These are phyloP conservation scores for Ploceus nigricollis DNA, from an alignment of 2,113 vertebrate species.

Conservation along the genomic window DNA sequence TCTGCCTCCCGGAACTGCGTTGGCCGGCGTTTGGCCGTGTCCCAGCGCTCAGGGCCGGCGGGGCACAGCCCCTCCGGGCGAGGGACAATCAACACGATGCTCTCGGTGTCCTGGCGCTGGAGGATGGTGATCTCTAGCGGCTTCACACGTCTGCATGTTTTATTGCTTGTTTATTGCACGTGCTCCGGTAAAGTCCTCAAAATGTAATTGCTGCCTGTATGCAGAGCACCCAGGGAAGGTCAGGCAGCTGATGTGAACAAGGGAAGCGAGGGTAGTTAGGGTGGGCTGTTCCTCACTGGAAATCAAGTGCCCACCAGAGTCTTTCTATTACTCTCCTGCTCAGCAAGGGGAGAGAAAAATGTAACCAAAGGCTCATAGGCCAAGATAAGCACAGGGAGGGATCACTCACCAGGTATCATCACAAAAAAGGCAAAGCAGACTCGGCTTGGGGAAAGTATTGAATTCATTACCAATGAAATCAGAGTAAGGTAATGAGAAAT, in stretches of 20 bases:
- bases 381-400: neutral
- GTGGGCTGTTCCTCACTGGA: neutral
- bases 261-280: fast-evolving
- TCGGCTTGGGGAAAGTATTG: fast-evolving
- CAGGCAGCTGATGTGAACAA: fast-evolving
- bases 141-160: fast-evolving
- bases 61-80: neutral
- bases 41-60: neutral
- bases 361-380: neutral
- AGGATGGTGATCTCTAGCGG: neutral
- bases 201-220: neutral
- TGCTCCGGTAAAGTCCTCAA: neutral
- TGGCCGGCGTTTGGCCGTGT: neutral
- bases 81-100: fast-evolving
- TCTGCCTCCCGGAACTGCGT: neutral
- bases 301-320: neutral
- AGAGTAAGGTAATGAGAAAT: neutral
- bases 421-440: neutral
- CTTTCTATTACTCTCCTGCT: neutral
- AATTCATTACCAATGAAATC: neutral
- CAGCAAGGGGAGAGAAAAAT: neutral
- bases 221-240: fast-evolving
- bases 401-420: neutral
- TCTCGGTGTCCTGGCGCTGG: no score
- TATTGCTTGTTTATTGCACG: neutral